A percentile compares a stretch with the other conserved stretches of the same genome.
These are phyloP conservation scores for Nibea albiflora DNA, from an alignment of 2,113 vertebrate species.

Conservation along the genomic window DNA sequence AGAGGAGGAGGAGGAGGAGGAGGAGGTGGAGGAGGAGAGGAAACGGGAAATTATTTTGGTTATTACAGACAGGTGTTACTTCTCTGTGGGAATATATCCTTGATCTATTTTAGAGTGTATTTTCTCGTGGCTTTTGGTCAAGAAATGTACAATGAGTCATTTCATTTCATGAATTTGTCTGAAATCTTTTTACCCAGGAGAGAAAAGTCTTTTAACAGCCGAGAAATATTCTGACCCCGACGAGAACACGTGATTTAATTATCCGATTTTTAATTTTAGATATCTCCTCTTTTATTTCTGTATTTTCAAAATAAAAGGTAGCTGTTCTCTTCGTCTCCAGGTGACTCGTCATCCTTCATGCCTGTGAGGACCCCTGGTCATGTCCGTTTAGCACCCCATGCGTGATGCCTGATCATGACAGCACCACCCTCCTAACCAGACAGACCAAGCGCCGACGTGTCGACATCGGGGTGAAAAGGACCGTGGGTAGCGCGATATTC, in stretches of 20 bases:
- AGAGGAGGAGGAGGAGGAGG: not conserved
- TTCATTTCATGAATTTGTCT: slow-evolving; percentile 2
- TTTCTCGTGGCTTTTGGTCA: slow-evolving; percentile 41
- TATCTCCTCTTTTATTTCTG: not conserved
- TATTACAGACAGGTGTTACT: slow-evolving; percentile 58
- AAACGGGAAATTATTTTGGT: slow-evolving; percentile 66
- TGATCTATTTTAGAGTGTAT: slow-evolving; percentile 54
- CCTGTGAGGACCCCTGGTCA: slow-evolving; percentile 86
- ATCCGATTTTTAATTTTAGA: not conserved
- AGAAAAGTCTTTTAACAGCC: not conserved
- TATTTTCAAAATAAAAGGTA: not conserved
- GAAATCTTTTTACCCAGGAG: not conserved
- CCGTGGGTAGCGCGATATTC: slow-evolving; percentile 94
- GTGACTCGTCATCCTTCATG: slow-evolving; percentile 86
- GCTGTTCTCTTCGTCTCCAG: slow-evolving; percentile 89
- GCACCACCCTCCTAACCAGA: slow-evolving; percentile 97
- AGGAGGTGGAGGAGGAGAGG: slow-evolving; percentile 9
- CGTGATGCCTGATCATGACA: slow-evolving; percentile 99
- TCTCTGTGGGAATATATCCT: slow-evolving; percentile 60
- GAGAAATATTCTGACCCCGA: not conserved
- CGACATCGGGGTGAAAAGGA: slow-evolving; percentile 99
- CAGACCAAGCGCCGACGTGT: slow-evolving; percentile 99
- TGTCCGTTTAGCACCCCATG: slow-evolving; percentile 77
- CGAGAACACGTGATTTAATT: not conserved
- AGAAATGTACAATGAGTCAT: not conserved